A percentile compares a stretch with the other conserved stretches of the same genome.
phyloP scores from a whole-genome alignment of 2,888 invertebrate genomes.

The Seira musarum region DNA sequence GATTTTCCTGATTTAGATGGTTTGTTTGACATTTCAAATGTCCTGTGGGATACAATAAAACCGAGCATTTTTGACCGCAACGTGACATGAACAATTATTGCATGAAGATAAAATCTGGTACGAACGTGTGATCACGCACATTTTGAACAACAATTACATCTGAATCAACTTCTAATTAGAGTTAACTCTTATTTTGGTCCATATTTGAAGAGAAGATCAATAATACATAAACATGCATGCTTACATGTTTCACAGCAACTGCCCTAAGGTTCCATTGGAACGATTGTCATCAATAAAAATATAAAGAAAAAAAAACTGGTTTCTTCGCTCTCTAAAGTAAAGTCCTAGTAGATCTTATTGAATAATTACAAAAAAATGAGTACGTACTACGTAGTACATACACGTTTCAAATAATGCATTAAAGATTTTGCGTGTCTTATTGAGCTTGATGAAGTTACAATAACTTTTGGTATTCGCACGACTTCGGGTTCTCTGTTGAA shows the following conservation, averaged over 20 bases:
- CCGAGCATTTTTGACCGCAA: neutral
- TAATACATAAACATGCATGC: too few species aligned
- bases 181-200: neutral
- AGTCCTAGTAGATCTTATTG: too few species aligned
- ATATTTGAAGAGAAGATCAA: neutral
- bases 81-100: neutral
- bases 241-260: too few species aligned
- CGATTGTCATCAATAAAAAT: too few species aligned
- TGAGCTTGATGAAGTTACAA: neutral
- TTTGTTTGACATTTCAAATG: neutral
- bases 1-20: neutral
- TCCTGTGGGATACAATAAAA: neutral
- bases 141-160: neutral
- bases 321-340: too few species aligned
- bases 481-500: too few species aligned
- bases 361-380: too few species aligned
- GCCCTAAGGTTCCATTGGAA: too few species aligned
- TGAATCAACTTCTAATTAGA: slow-evolving; percentile 6
- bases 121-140: slow-evolving; percentile 2
- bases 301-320: too few species aligned
- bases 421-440: neutral
- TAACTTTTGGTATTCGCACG: neutral
- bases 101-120: neutral
- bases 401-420: too few species aligned
- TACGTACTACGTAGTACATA: too few species aligned